Evolutionary conservation across 2,888 invertebrate genomes (phyloP).

Genomic region (Orthonevra nobilis): DNA sequence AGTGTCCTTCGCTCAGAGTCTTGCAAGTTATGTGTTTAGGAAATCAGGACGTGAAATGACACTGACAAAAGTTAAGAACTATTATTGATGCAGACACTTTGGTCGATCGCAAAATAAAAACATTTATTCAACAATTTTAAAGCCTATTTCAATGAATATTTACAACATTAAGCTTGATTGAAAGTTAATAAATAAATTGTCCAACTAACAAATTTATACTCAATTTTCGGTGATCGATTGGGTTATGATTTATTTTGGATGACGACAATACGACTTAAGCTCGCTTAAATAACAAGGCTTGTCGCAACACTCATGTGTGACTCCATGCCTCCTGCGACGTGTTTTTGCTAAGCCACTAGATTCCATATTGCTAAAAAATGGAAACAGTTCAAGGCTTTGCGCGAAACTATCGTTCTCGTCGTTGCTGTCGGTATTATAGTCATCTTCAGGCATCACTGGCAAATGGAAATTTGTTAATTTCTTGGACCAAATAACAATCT

Average conservation of each 20-base stretch:
- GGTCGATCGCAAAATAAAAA: no score
- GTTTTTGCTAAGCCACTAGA: slow-evolving; percentile 71
- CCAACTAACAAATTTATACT: neutral
- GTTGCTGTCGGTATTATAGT: neutral
- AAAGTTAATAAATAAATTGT: neutral
- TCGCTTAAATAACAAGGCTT: slow-evolving; percentile 72
- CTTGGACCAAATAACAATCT: no score
- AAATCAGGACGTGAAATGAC: no score
- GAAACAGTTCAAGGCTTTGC: slow-evolving; percentile 38
- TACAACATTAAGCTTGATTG: neutral
- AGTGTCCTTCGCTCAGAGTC: no score
- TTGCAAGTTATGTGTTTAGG: no score
- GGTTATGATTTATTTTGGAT: neutral
- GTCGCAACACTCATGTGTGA: slow-evolving; percentile 75
- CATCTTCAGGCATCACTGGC: slow-evolving; percentile 21
- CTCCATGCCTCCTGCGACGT: slow-evolving; percentile 73
- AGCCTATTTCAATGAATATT: neutral
- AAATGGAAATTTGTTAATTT: no score
- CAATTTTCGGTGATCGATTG: neutral
- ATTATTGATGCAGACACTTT: no score
- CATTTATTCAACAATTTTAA: no score
- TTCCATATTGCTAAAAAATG: slow-evolving; percentile 71
- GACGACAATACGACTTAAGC: slow-evolving; percentile 72
- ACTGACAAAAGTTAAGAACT: no score
- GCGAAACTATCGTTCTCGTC: slow-evolving; percentile 14